Conservation (phyloP, 2,113 vertebrate species). For the Haemorhous mexicanus region DNA sequence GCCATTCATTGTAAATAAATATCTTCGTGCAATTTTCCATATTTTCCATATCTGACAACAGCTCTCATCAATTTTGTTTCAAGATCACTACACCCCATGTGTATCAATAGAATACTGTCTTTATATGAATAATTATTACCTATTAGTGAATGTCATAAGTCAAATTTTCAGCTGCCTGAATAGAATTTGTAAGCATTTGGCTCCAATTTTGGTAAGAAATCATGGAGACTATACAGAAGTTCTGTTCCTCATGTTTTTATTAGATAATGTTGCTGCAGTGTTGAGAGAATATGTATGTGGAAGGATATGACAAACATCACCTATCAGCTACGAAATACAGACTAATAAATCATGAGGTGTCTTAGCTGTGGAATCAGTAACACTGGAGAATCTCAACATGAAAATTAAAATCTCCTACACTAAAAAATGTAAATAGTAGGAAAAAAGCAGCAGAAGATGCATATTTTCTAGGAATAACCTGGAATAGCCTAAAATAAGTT, state of each 20-base stretch:
- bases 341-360: not conserved
- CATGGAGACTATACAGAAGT: not conserved
- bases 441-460: not conserved
- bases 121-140: not conserved
- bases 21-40: not conserved
- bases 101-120: not conserved
- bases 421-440: not conserved
- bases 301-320: rapidly evolving
- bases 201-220: not conserved
- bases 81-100: not conserved
- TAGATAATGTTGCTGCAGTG: not conserved
- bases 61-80: not conserved
- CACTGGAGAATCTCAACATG: not conserved
- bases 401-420: not conserved
- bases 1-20: not conserved
- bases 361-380: not conserved
- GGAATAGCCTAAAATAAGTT: not conserved
- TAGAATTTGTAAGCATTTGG: not conserved
- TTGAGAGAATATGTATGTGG: not conserved
- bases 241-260: not conserved
- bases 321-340: not conserved
- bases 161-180: not conserved
- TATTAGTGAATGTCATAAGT: not conserved
- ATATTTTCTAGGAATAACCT: not conserved
- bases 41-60: not conserved